Evolutionary conservation across 2,888 invertebrate genomes (phyloP).

Genomic region (Ceraclea dissimilis): DNA sequence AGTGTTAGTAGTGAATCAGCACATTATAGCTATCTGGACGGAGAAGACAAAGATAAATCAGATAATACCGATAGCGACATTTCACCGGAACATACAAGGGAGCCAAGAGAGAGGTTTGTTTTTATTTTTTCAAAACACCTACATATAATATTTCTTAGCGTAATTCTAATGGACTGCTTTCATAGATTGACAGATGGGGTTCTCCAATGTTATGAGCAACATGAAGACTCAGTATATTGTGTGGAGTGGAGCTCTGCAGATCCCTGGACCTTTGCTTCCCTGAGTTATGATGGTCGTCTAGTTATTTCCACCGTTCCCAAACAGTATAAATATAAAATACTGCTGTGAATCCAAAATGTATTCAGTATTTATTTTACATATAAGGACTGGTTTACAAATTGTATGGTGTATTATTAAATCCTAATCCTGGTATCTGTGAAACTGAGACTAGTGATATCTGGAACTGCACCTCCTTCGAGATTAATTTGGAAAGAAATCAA

Average conservation of each 20-base stretch:
- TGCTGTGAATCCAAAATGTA: not conserved
- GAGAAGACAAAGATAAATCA: constrained; percentile 29
- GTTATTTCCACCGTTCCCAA: constrained; percentile 91
- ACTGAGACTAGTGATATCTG: no score
- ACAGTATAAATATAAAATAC: constrained; percentile 88
- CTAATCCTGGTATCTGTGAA: no score
- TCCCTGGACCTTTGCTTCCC: constrained; percentile 98
- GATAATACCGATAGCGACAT: constrained; percentile 36
- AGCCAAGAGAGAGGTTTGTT: constrained; percentile 19
- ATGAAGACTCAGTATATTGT: constrained; percentile 96
- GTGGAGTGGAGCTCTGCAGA: constrained; percentile 97
- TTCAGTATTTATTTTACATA: no score
- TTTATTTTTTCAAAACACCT: no score
- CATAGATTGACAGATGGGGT: constrained; percentile 74
- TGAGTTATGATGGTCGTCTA: constrained; percentile 94
- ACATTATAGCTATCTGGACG: constrained; percentile 3
- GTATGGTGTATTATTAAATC: not conserved
- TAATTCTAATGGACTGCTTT: no score
- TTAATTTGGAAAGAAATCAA: no score
- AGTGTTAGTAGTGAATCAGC: constrained; percentile 76
- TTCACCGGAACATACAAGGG: constrained; percentile 19
- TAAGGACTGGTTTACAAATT: not conserved
- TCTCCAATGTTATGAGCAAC: constrained; percentile 88
- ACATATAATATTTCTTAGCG: no score
- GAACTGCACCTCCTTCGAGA: no score